Evolutionary conservation across 2,888 invertebrate genomes (phyloP).

Genomic region (Psylliodes chrysocephalus): DNA sequence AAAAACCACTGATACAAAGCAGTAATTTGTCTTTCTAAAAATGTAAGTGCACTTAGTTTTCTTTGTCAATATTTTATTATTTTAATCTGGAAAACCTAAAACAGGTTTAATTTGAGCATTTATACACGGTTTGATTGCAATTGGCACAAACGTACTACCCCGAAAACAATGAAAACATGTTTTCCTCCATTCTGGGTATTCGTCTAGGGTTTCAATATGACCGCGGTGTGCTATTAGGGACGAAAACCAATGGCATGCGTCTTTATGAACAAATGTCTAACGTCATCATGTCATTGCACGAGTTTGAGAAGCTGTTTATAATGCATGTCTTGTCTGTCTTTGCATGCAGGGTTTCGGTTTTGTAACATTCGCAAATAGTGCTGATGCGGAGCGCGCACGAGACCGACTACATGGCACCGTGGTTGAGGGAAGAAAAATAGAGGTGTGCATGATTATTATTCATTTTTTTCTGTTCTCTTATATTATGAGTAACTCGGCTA

Average conservation of each 20-base stretch:
- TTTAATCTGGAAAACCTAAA: too few species aligned
- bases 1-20: too few species aligned
- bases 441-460: constrained; percentile 90
- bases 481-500: constrained; percentile 37
- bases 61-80: too few species aligned
- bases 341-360: constrained; percentile 99
- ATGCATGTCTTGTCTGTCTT: constrained; percentile 94
- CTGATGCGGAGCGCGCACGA: constrained; percentile 99
- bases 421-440: constrained; percentile 99
- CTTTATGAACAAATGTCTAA: constrained; percentile 58
- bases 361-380: constrained; percentile 99
- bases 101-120: background rate
- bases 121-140: background rate
- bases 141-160: background rate
- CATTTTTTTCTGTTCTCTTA: constrained; percentile 39
- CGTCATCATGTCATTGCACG: constrained; percentile 76
- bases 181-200: constrained; percentile 8
- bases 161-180: background rate
- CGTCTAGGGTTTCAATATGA: constrained; percentile 14
- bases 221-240: constrained; percentile 39
- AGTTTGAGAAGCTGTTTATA: constrained; percentile 83
- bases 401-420: constrained; percentile 99
- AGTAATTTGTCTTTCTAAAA: too few species aligned
- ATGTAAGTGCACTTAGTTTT: too few species aligned
- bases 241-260: constrained; percentile 37